Evolutionary conservation across 2,797 vertebrate genomes (phyloP).

Genomic region (Amblyraja radiata): DNA sequence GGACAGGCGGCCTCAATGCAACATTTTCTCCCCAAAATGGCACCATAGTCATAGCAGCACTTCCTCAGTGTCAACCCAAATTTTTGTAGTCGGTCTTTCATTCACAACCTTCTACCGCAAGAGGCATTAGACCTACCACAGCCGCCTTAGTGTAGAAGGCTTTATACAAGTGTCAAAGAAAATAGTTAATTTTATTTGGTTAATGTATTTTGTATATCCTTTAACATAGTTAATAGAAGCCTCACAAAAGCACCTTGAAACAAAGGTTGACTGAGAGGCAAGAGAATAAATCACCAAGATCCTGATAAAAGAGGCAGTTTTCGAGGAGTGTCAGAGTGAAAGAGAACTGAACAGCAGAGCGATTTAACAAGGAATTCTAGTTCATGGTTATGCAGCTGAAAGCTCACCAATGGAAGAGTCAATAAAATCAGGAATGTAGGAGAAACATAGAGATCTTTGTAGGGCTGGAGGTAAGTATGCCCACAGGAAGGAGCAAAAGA

Average conservation of each 20-base stretch:
- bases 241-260: too few species aligned
- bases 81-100: background rate
- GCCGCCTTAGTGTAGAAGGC: background rate
- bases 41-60: background rate
- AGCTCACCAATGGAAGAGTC: background rate
- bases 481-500: background rate
- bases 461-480: background rate
- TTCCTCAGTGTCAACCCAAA: background rate
- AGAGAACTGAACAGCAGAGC: background rate
- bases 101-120: too few species aligned
- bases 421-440: background rate
- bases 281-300: too few species aligned
- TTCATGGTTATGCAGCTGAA: background rate
- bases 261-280: too few species aligned
- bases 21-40: background rate
- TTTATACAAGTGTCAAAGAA: background rate
- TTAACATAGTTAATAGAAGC: too few species aligned
- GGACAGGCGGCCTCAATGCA: background rate
- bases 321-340: too few species aligned
- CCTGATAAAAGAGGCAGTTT: too few species aligned
- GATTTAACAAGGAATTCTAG: background rate
- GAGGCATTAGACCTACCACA: too few species aligned
- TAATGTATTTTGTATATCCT: too few species aligned
- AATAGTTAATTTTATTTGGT: too few species aligned
- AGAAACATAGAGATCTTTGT: background rate